Percentiles rank a stretch among this genome's conserved stretches.
Conservation (phyloP, 2,113 vertebrate species). For the Heliornis fulica region DNA sequence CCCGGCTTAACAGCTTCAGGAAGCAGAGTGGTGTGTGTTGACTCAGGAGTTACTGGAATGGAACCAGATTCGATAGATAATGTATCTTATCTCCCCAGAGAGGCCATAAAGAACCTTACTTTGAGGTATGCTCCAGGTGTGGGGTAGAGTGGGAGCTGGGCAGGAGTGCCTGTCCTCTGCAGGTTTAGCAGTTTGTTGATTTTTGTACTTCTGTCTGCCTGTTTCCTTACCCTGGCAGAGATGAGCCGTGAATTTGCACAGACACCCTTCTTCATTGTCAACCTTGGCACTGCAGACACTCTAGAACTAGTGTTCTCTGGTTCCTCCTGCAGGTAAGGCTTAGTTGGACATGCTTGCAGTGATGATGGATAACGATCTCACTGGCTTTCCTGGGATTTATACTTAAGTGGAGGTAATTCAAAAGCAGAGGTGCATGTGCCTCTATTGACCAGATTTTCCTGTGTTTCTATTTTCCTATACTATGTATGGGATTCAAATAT, state of each 20-base stretch:
- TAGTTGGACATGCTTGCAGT: background rate
- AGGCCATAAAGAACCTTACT: background rate
- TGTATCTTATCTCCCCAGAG: background rate
- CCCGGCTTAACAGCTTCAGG: background rate
- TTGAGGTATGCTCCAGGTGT: background rate
- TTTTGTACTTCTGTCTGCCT: background rate
- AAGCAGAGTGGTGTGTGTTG: background rate
- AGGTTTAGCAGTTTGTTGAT: background rate
- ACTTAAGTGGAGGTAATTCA: background rate
- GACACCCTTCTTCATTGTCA: background rate
- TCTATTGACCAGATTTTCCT: background rate
- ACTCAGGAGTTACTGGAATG: background rate
- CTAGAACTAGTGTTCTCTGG: background rate
- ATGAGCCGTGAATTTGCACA: background rate
- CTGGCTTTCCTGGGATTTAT: background rate
- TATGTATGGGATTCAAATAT: background rate
- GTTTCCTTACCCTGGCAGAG: background rate
- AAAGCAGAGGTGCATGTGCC: background rate
- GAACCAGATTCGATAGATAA: background rate
- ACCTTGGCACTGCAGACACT: background rate
- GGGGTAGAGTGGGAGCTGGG: background rate
- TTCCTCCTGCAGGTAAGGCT: background rate
- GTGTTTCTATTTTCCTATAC: fast-evolving
- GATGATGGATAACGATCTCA: background rate
- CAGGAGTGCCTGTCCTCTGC: background rate